A percentile compares a stretch with the other conserved stretches of the same genome.
These are phyloP conservation scores for Mormyrus hasselquistii DNA, from an alignment of 2,797 vertebrate species.

Conservation along the genomic window DNA sequence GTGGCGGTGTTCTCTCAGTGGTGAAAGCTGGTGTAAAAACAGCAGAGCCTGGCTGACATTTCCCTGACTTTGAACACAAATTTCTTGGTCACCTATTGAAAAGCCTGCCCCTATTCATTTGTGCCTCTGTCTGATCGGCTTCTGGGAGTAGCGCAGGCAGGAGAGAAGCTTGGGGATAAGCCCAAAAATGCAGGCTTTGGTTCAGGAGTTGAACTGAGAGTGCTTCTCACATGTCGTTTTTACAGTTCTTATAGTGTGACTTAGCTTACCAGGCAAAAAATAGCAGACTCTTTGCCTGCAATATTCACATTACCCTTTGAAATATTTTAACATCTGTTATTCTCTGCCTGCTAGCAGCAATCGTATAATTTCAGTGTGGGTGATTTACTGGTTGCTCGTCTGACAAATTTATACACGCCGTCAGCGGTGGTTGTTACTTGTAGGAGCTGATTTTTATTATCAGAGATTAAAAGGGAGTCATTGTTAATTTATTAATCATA, in stretches of 20 bases:
- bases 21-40: conserved; percentile 11
- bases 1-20: not conserved
- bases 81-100: conserved; percentile 15
- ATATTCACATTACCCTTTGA: not conserved
- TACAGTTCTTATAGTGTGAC: not conserved
- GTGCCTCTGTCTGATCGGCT: not conserved
- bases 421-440: not conserved
- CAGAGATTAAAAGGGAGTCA: not conserved
- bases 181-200: not conserved
- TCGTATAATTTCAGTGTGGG: not conserved
- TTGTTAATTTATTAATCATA: not conserved
- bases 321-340: not conserved
- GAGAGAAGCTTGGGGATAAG: not conserved
- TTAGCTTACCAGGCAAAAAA: not conserved
- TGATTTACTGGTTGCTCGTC: not conserved
- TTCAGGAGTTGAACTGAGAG: not conserved
- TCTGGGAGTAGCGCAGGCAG: not conserved
- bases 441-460: not conserved
- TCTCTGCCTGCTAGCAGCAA: not conserved
- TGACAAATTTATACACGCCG: not conserved
- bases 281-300: not conserved
- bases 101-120: conserved; percentile 9
- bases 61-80: conserved; percentile 15
- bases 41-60: not conserved
- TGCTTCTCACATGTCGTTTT: not conserved